Conservation (phyloP, 2,888 invertebrate species). For the Xestoiulus laeticollis region DNA sequence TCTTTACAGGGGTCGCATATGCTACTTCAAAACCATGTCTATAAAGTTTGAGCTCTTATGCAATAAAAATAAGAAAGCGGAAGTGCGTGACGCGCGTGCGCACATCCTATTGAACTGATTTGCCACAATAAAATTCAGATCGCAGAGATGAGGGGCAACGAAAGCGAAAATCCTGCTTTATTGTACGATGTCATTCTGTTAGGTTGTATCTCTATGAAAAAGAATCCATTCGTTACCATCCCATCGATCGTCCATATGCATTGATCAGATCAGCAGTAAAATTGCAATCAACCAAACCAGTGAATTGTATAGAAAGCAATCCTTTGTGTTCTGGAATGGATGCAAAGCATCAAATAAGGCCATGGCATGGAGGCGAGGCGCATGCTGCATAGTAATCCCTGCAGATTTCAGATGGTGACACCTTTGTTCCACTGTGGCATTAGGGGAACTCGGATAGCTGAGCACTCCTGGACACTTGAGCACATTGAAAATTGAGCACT, state of each 20-base stretch:
- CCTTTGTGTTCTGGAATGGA: neutral
- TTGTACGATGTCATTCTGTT: neutral
- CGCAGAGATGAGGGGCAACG: neutral
- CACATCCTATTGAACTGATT: neutral
- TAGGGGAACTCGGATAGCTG: too few relatives aligned
- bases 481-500: too few relatives aligned
- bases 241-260: constrained; percentile 14
- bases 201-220: neutral
- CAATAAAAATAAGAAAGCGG: neutral
- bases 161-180: constrained; percentile 22
- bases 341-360: neutral
- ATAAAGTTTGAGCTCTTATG: neutral
- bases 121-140: neutral
- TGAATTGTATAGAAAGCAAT: neutral
- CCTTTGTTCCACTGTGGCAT: neutral
- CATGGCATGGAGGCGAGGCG: too few relatives aligned
- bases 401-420: neutral
- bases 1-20: neutral
- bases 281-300: neutral
- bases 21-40: neutral
- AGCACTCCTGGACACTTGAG: too few relatives aligned
- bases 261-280: constrained; percentile 33
- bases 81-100: neutral
- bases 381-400: neutral
- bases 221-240: constrained; percentile 6